These are phyloP conservation scores for Sebastes fasciatus DNA, from an alignment of 2,113 vertebrate species.

Conservation along the genomic window DNA sequence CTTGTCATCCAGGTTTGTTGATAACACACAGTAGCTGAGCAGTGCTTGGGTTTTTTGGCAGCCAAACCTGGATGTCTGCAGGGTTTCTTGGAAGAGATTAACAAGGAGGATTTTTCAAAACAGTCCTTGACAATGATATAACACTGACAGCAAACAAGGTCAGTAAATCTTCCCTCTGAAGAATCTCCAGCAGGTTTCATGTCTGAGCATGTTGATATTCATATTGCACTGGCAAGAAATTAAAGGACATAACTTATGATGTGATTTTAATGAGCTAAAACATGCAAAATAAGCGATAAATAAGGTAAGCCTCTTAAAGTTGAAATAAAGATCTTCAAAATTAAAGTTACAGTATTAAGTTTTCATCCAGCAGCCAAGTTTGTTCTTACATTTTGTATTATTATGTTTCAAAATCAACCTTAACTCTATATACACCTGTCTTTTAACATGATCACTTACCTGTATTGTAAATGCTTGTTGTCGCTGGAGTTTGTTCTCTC, in stretches of 20 bases:
- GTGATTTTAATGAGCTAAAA: not conserved
- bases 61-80: constrained; percentile 1
- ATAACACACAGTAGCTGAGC: not conserved
- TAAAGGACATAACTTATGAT: not conserved
- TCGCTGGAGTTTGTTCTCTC: constrained; percentile 1
- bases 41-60: not conserved
- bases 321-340: not conserved
- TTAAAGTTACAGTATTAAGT: not conserved
- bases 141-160: not conserved
- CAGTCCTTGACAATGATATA: not conserved
- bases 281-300: not conserved
- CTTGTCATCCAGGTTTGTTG: not conserved
- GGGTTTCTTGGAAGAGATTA: not conserved
- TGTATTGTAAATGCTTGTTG: constrained; percentile 34
- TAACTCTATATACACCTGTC: no score
- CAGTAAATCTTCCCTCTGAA: not conserved
- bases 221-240: not conserved
- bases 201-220: constrained; percentile 22
- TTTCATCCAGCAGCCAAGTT: not conserved
- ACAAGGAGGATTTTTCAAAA: constrained; percentile 20
- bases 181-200: constrained; percentile 1
- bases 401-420: not conserved
- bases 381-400: not conserved
- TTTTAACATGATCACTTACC: not conserved
- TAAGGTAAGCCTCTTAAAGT: not conserved